Evolutionary conservation across 2,888 invertebrate species (phyloP), one percentile per base, ranked within the genome.

Genomic region (Cactoblastis cactorum): DNA sequence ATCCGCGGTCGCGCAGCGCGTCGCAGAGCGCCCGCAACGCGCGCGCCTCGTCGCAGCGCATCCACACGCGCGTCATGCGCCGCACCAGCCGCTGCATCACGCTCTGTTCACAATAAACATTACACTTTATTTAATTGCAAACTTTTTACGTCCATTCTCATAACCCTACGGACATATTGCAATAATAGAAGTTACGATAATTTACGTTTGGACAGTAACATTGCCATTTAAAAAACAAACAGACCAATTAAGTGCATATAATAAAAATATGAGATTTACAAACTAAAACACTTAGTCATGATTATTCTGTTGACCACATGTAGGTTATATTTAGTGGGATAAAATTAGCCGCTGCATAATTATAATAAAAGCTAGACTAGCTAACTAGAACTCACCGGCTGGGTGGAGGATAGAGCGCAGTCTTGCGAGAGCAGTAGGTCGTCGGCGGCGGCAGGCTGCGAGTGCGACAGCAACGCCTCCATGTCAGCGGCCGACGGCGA

Each of bases 61-160:
- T 95, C 86, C 96, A 96, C 88, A 98, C 97, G 64, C 98, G 92
- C 41, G 98, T 98, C 96, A 98, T 95, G 66, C 98, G 93, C 54
- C 95, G 94, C 43, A 96, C 96, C 68, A 97, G 86, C 67, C 93
- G 92, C 80, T 33, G 57, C 57, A 56, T 9, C 17, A 41, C 46
- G 19, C 37, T 35, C 52, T 53, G 50, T 41, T 15, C 28, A 14
- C 6, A 1, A 18, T 3, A 18, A 19, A 5, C 19, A 39, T 22
- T 22, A 11, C 3, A 17, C 5, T 0, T 8, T 11, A 9, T 15
- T 37, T 1, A 2, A 11, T 4, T 3, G 0, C 15, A 35, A 3
- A 4, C 1, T 35, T 37, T 33, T n/a, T 33, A n/a, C 1, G n/a
- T n/a, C n/a, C n/a, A n/a, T n/a, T n/a, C n/a, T n/a, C n/a, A n/a